phyloP scores from a whole-genome alignment of 2,797 vertebrate species.

The Peromyscus attwateri region DNA sequence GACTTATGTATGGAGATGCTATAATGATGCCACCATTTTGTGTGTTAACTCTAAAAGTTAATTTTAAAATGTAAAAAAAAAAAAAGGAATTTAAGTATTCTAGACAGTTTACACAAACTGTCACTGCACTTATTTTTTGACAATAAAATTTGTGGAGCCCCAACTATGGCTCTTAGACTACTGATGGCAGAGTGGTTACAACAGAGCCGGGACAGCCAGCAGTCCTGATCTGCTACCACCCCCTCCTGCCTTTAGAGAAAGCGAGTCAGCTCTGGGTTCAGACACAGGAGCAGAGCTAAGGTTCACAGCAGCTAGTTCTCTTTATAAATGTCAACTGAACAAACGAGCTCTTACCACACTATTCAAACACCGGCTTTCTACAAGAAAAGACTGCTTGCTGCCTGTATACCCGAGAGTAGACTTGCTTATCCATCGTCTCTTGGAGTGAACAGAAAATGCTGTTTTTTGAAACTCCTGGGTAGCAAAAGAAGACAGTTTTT shows the following conservation, averaged over 20 bases:
- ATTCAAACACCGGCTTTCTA: neutral
- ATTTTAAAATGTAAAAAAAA: neutral
- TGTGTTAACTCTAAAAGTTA: neutral
- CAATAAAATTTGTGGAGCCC: conserved; percentile 26
- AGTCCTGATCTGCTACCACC: neutral
- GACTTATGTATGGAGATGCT: no score
- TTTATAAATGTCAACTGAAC: neutral
- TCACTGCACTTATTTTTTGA: neutral
- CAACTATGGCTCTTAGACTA: neutral
- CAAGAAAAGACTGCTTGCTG: neutral
- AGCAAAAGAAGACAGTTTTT: conserved; percentile 39
- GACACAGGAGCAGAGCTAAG: neutral
- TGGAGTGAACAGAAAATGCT: neutral
- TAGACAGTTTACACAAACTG: neutral
- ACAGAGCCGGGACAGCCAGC: neutral
- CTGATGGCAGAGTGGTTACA: neutral
- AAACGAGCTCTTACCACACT: neutral
- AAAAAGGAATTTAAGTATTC: neutral
- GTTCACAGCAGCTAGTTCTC: neutral
- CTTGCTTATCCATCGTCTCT: neutral
- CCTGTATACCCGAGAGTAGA: conserved; percentile 23
- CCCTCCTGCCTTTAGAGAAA: neutral
- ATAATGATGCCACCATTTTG: neutral
- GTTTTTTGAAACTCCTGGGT: neutral
- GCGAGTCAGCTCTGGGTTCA: neutral